Conservation (phyloP, 2,888 invertebrate genomes). For the Invenusta paracnida region DNA sequence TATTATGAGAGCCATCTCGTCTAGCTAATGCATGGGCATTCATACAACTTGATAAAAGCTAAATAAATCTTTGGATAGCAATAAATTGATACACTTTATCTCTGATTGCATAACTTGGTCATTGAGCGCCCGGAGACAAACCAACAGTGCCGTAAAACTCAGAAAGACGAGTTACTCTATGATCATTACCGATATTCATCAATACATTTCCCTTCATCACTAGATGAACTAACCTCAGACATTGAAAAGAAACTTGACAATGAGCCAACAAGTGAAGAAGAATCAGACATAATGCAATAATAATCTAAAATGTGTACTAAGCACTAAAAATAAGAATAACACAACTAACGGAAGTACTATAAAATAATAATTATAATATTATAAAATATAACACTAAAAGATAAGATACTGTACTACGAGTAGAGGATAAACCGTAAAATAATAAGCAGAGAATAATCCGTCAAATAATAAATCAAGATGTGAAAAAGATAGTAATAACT, state of each 20-base stretch:
- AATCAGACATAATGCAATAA: slow-evolving; percentile 21
- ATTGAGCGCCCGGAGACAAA: not conserved
- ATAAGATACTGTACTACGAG: not conserved
- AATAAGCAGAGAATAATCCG: not conserved
- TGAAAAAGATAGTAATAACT: not conserved
- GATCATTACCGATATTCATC: not conserved
- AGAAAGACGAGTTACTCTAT: slow-evolving; percentile 1
- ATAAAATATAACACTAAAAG: not conserved
- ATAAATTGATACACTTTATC: not conserved
- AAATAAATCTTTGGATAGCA: not conserved
- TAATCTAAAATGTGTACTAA: not conserved
- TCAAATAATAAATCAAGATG: not conserved
- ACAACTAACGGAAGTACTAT: slow-evolving; percentile 6
- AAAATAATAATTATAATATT: not conserved
- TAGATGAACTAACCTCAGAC: not conserved
- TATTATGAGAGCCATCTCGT: not conserved
- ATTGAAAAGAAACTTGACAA: not conserved
- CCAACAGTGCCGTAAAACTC: not conserved
- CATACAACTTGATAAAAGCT: not conserved
- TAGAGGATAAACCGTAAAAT: not conserved
- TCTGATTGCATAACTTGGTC: slow-evolving; percentile 2
- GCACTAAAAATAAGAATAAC: not conserved
- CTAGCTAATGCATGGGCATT: slow-evolving; percentile 13
- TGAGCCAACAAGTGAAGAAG: not conserved
- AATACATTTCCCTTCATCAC: not conserved